phyloP scores from a whole-genome alignment of 2,888 invertebrate species.

The Melanostoma scalare region DNA sequence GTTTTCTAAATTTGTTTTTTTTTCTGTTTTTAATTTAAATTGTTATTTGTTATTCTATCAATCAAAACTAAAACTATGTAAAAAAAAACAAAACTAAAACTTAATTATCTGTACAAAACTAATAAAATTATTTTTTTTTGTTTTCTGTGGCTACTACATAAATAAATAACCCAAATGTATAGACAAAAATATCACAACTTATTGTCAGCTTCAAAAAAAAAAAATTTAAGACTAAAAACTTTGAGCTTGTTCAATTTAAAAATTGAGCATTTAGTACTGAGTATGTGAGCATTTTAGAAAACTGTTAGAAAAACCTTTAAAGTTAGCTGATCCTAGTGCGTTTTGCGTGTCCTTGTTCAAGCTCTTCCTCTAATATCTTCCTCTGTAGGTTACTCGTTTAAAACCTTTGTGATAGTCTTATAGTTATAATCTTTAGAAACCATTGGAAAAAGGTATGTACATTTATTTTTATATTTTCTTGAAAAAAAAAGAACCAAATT shows the following conservation, averaged over 20 bases:
- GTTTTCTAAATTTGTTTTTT: constrained; percentile 74
- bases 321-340: no score
- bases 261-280: not conserved
- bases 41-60: constrained; percentile 23
- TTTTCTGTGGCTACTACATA: constrained; percentile 27
- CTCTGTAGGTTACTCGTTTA: no score
- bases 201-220: constrained; percentile 15
- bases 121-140: constrained; percentile 23
- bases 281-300: no score
- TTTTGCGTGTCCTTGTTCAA: no score
- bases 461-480: no score
- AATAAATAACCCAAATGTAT: constrained; percentile 51
- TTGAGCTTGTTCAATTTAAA: constrained; percentile 34
- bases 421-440: no score
- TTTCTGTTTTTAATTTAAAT: constrained; percentile 16
- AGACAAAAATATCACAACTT: constrained; percentile 6
- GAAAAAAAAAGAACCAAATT: no score
- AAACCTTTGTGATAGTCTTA: no score
- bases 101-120: constrained; percentile 51
- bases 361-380: no score
- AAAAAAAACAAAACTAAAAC: constrained; percentile 23
- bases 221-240: not conserved
- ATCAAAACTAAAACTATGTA: constrained; percentile 36
- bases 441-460: no score
- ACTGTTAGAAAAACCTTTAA: no score